phyloP scores from a whole-genome alignment of 2,888 invertebrate genomes.

The Crepidodera aurea region DNA sequence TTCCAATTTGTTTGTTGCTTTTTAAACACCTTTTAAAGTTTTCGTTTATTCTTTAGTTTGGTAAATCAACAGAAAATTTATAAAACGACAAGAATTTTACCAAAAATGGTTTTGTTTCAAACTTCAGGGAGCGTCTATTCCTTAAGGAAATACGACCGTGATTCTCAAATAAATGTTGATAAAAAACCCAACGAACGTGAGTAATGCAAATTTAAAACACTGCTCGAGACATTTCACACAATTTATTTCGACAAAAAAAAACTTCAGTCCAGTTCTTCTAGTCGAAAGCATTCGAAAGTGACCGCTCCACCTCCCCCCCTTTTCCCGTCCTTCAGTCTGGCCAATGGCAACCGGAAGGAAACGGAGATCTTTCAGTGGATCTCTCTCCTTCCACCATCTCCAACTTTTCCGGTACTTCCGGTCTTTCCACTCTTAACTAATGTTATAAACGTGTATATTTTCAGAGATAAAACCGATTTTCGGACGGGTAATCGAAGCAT shows the following conservation, averaged over 20 bases:
- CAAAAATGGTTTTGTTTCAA: no score
- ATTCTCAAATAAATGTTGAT: neutral
- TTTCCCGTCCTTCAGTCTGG: conserved; percentile 38
- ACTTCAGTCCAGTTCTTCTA: conserved; percentile 18
- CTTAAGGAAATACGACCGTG: no score
- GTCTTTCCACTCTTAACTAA: conserved; percentile 48
- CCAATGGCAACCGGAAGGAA: conserved; percentile 54
- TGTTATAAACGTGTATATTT: conserved; percentile 48
- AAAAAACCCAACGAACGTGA: no score
- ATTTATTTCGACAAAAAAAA: conserved; percentile 21
- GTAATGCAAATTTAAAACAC: neutral
- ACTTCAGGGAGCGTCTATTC: no score
- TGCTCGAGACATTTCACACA: conserved; percentile 4
- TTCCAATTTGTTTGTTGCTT: no score
- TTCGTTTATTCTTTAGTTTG: no score
- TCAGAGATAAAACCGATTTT: conserved; percentile 37
- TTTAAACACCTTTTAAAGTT: no score
- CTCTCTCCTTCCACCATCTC: conserved; percentile 41
- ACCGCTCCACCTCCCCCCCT: conserved; percentile 21
- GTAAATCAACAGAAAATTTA: no score
- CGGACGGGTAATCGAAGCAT: conserved; percentile 31
- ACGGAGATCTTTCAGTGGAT: conserved; percentile 48
- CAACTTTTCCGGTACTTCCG: conserved; percentile 50
- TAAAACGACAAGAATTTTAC: no score
- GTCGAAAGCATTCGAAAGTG: conserved; percentile 27